Evolutionary conservation across 2,888 invertebrate species (phyloP).

Genomic region (Hanleya hanleyi): DNA sequence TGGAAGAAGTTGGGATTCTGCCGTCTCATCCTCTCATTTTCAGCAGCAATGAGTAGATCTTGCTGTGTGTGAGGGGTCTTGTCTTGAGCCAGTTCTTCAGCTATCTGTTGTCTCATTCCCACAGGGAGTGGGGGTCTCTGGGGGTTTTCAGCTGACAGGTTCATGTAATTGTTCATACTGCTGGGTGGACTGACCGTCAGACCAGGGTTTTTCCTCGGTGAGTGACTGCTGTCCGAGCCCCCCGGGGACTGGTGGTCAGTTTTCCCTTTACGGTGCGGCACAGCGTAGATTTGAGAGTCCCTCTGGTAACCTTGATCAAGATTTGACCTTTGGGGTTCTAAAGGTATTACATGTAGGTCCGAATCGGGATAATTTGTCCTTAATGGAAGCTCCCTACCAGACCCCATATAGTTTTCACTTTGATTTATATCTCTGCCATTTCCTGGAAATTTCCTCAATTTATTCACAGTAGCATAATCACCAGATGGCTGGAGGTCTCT

Average conservation of each 20-base stretch:
- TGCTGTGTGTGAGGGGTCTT: conserved; percentile 59
- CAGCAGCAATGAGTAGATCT: conserved; percentile 54
- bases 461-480: no score
- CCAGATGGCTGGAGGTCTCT: no score
- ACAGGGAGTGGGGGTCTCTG: conserved; percentile 66
- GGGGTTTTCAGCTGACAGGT: conserved; percentile 33
- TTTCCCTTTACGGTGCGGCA: neutral
- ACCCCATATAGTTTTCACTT: no score
- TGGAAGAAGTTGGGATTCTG: conserved; percentile 59
- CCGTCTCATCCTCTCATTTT: conserved; percentile 54
- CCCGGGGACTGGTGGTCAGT: neutral
- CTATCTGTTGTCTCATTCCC: conserved; percentile 56
- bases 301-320: neutral
- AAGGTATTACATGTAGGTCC: no score
- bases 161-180: conserved; percentile 51
- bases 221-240: neutral
- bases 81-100: conserved; percentile 61
- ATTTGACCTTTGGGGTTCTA: no score
- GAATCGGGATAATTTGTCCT: no score
- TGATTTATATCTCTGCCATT: no score
- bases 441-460: no score
- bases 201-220: conserved; percentile 1
- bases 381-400: no score
- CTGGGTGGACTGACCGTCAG: conserved; percentile 45
- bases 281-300: neutral